Evolutionary conservation across 1,140 invertebrate genomes (phyloP).

Genomic region (Adelges cooleyi): DNA sequence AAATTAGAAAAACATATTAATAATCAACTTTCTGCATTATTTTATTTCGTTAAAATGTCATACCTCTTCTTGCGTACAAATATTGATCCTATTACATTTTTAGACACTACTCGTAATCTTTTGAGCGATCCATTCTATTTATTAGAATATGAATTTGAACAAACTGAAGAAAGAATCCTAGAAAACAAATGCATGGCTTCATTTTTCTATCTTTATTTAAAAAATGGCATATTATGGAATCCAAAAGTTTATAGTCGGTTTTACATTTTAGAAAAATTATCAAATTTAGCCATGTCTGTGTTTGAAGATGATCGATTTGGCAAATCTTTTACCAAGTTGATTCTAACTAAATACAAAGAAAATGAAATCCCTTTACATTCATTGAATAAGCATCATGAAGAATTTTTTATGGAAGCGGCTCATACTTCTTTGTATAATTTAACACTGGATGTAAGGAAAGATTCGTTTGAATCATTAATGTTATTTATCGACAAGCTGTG

Average conservation of each 20-base stretch:
- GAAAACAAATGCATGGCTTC: background rate
- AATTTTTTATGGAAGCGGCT: background rate
- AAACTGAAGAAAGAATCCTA: background rate
- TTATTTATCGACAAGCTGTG: background rate
- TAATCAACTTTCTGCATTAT: background rate
- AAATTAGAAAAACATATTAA: slow-evolving; percentile 1
- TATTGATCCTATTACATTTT: background rate
- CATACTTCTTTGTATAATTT: background rate
- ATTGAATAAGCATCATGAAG: background rate
- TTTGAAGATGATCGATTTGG: background rate
- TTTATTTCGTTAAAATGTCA: slow-evolving; percentile 3
- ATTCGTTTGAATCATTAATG: background rate
- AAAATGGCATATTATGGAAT: background rate
- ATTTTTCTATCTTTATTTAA: slow-evolving; percentile 11
- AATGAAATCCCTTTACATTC: slow-evolving; percentile 5
- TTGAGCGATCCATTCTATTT: slow-evolving; percentile 5
- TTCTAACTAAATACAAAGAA: background rate
- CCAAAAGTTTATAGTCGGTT: slow-evolving; percentile 1
- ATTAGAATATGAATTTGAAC: slow-evolving; percentile 6
- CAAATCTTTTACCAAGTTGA: background rate
- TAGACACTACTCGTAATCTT: background rate
- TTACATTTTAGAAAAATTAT: background rate
- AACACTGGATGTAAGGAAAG: background rate
- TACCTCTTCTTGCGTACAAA: background rate
- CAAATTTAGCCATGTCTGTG: background rate